Base-by-base conservation (phyloP, 2,888 invertebrate species). In the Amiota communis region DNA sequence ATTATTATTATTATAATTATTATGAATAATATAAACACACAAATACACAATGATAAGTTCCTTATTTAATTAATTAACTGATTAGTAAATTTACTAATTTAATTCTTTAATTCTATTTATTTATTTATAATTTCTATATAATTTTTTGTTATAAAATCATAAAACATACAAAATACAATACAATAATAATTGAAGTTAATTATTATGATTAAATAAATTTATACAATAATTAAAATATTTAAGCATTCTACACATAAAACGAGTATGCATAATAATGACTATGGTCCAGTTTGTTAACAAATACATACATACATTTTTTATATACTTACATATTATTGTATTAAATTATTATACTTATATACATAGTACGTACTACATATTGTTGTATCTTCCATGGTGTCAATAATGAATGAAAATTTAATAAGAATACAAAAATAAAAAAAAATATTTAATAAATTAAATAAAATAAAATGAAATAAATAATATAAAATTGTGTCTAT, bases 31-130 rank as follows among this genome's bases (percentile, higher is more conserved):
- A 23, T 23, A 3, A 23, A 23, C 23, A 20, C 59, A 59, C 9
- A 59, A 4, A 36, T 6, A 20, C 59, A 59, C 59, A 59, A 20
- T 15, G 20, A 20, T 68, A 20, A 68, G 67, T 68, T 68, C 67
- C 67, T 68, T 68, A 68, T 68, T 68, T 68, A 51, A 53, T 68
- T 68, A 68, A 53, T 23, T 36, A 4, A 59, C 23, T 23, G 23
- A 23, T 23, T 23, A 23, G 23, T 23, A 23, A 23, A 23, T 23
- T 23, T 23, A 23, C 23, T 23, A 23, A 23, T 23, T 23, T 23
- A 23, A 23, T 23, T 23, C 23, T 3, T 59, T 10, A 11, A 15
- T 59, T 59, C 20, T 17, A 10, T 59, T 59, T 23, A 15, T 63
- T 46, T 63, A 8, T 63, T 2, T 63, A 46, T 8, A 46, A n/a